phyloP scores from a whole-genome alignment of 1,140 invertebrate species.

The Neuroterus valhalla region DNA sequence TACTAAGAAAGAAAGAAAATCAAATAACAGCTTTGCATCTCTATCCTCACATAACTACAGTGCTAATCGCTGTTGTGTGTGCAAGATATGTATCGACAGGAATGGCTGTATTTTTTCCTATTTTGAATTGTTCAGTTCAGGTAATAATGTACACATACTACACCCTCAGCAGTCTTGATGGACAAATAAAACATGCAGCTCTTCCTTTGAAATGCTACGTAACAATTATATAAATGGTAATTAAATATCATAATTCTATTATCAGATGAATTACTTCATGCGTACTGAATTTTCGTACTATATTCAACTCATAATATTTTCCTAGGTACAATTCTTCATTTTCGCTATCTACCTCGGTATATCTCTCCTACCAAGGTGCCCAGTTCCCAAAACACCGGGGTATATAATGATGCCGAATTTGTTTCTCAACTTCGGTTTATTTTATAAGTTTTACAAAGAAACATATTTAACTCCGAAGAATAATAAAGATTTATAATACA shows the following conservation, averaged over 20 bases:
- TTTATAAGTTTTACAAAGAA: slow-evolving; percentile 58
- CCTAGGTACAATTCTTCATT: slow-evolving; percentile 81
- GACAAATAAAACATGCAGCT: slow-evolving; percentile 33
- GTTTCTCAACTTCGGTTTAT: slow-evolving; percentile 54
- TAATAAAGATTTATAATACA: slow-evolving; percentile 40
- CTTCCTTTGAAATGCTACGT: slow-evolving; percentile 58
- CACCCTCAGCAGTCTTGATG: slow-evolving; percentile 46
- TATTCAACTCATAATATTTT: slow-evolving; percentile 21
- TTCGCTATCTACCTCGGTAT: slow-evolving; percentile 79
- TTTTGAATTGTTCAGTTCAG: slow-evolving; percentile 60
- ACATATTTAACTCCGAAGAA: slow-evolving; percentile 48
- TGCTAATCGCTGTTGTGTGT: slow-evolving; percentile 76
- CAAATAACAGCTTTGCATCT: slow-evolving; percentile 85
- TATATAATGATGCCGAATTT: slow-evolving; percentile 46
- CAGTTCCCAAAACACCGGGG: slow-evolving; percentile 43
- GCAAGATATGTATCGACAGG: slow-evolving; percentile 69
- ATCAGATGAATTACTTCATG: not conserved
- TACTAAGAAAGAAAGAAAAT: slow-evolving; percentile 83
- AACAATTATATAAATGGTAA: slow-evolving; percentile 68
- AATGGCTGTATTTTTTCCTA: slow-evolving; percentile 54
- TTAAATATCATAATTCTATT: slow-evolving; percentile 37
- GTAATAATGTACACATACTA: slow-evolving; percentile 68
- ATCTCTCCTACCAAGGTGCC: slow-evolving; percentile 44
- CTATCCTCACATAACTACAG: slow-evolving; percentile 82
- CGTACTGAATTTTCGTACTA: slow-evolving; percentile 23